Evolutionary conservation across 2,888 invertebrate species (phyloP).

Genomic region (Athalia rosae): DNA sequence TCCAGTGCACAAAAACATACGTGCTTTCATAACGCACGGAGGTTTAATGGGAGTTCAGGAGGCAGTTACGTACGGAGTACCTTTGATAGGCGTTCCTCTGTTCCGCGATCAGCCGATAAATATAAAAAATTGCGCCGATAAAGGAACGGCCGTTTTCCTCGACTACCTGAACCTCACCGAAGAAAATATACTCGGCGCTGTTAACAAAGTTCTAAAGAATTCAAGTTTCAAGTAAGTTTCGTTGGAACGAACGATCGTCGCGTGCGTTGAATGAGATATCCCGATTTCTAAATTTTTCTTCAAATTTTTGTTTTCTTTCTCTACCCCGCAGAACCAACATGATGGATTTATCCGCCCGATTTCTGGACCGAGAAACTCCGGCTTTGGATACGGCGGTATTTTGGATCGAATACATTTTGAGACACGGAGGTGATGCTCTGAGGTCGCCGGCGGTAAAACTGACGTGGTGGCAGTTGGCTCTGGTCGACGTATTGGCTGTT

Average conservation of each 20-base stretch:
- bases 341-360: constrained; percentile 29
- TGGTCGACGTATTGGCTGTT: constrained; percentile 23
- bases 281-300: background rate
- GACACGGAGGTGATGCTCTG: constrained; percentile 31
- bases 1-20: constrained; percentile 66
- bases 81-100: constrained; percentile 67
- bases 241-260: background rate
- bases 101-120: constrained; percentile 68
- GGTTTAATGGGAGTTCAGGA: constrained; percentile 68
- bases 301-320: background rate
- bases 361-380: constrained; percentile 34
- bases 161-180: constrained; percentile 56
- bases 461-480: constrained; percentile 37
- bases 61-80: constrained; percentile 65
- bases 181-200: constrained; percentile 58
- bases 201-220: constrained; percentile 60
- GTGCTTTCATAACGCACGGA: constrained; percentile 68
- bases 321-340: constrained; percentile 8
- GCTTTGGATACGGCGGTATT: constrained; percentile 25
- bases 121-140: constrained; percentile 56
- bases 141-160: constrained; percentile 61
- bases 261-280: background rate
- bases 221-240: constrained; percentile 60
- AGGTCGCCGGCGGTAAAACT: constrained; percentile 37
- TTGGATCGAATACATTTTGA: constrained; percentile 43